Evolutionary conservation across 2,888 invertebrate species (phyloP).

Genomic region (Tetranychus piercei): DNA sequence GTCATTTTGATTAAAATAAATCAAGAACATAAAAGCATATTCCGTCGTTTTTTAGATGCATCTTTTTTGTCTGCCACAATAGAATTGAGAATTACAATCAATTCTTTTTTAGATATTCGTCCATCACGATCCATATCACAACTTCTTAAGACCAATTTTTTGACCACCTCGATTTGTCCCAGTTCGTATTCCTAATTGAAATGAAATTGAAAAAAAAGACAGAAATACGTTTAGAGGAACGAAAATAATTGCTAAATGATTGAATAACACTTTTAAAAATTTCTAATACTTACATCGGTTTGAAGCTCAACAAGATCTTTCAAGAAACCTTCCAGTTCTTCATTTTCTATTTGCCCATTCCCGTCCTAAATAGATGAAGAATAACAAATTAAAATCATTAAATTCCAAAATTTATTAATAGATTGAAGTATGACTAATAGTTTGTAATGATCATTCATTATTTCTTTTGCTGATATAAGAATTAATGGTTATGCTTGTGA

Average conservation of each 20-base stretch:
- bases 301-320: not conserved
- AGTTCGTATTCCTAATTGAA: slow-evolving; percentile 1
- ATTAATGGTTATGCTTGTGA: too few relatives aligned
- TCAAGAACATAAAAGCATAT: not conserved
- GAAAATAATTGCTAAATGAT: not conserved
- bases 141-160: not conserved
- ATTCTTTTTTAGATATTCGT: slow-evolving; percentile 1
- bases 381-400: not conserved
- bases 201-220: not conserved
- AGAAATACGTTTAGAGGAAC: not conserved
- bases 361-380: not conserved
- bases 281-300: not conserved
- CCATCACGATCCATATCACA: slow-evolving; percentile 5
- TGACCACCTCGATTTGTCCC: not conserved
- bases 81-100: not conserved
- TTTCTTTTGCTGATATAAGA: not conserved
- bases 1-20: not conserved
- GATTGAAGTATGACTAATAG: too few relatives aligned
- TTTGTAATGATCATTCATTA: not conserved
- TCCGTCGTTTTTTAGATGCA: not conserved
- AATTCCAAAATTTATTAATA: too few relatives aligned
- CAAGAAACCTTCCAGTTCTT: slow-evolving; percentile 7
- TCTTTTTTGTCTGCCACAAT: not conserved
- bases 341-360: slow-evolving; percentile 6
- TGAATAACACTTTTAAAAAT: not conserved